These are phyloP conservation scores for Ammospiza caudacuta DNA, from an alignment of 2,113 vertebrate species.

Conservation along the genomic window DNA sequence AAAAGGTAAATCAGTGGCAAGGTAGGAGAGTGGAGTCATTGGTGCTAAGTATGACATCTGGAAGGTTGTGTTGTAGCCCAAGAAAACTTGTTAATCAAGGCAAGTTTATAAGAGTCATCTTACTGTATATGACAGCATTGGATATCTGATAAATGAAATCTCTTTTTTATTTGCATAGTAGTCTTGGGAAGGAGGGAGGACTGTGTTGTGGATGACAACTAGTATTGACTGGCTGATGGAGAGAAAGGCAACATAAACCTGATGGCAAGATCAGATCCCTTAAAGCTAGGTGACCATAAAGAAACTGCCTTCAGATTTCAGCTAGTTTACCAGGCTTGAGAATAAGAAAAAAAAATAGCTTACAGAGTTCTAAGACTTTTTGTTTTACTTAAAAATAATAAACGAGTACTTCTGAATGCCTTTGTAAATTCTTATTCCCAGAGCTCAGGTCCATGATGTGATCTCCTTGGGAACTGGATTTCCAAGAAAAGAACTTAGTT, in stretches of 20 bases:
- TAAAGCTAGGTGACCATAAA: not conserved
- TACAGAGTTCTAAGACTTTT: not conserved
- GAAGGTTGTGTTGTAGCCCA: not conserved
- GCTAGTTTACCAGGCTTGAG: not conserved
- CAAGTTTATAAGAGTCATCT: not conserved
- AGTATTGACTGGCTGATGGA: not conserved
- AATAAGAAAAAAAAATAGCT: not conserved
- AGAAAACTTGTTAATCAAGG: not conserved
- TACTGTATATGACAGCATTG: not conserved
- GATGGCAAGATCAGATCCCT: not conserved
- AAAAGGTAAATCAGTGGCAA: not conserved
- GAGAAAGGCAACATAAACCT: not conserved
- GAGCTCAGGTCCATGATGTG: not conserved
- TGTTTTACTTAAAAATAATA: conserved; percentile 8
- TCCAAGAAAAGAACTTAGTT: conserved; percentile 10
- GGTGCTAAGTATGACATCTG: not conserved
- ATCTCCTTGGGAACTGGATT: not conserved
- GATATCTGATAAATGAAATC: not conserved
- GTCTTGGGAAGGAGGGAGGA: not conserved
- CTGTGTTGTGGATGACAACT: fast-evolving
- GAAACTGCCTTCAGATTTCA: not conserved
- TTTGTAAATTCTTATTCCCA: not conserved
- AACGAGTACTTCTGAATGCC: not conserved
- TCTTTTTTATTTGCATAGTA: not conserved
- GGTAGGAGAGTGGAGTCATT: not conserved